Evolutionary conservation across 2,888 invertebrate genomes (phyloP), one percentile per base, ranked within the genome.

Genomic region (Pyrocoelia pectoralis): DNA sequence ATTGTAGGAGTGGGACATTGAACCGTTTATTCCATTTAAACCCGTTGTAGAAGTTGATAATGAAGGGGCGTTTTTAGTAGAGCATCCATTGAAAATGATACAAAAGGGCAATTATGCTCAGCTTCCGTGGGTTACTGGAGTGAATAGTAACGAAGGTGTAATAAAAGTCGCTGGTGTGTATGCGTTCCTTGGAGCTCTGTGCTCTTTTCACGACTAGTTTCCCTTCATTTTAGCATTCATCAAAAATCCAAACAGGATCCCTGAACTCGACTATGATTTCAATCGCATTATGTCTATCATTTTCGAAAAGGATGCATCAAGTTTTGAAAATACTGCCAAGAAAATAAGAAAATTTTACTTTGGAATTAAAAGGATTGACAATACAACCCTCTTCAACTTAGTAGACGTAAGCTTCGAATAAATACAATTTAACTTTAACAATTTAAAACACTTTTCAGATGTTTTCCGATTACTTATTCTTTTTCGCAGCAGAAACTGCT

Each of bases 11-110:
- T 92, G 90, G 89, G 91, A 91, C 74, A 88, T 87, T 68, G 90
- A 92, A 79, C 90, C 92, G 0, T 89, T 91, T 88, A 89, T 92
- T 66, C 89, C 92, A 0, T 93, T 92, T 75, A 90, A 89, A 71
- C 92, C 93, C 0, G 90, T 90, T 0, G 83, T 90, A 0, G 93
- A 94, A 74, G 88, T 88, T 0, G 81, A 86, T 48, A 84, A 87
- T 8, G 84, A 86, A 0, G 88, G 86, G 1, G 90, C 92, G 1
- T 92, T 94, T 75, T 74, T 94, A 5, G 87, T 85, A 0, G 84
- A 86, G 63, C 84, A 86, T 70, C 90, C 92, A 0, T 80, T 87
- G 1, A 73, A 80, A 12, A 74, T 84, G 14, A 76, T 84, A 13
- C 82, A 83, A 41, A 74, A 81, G 1, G 85, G 87, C 0, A 80